Evolutionary conservation across 2,888 invertebrate species (phyloP).

Genomic region (Mycalesis mineus): DNA sequence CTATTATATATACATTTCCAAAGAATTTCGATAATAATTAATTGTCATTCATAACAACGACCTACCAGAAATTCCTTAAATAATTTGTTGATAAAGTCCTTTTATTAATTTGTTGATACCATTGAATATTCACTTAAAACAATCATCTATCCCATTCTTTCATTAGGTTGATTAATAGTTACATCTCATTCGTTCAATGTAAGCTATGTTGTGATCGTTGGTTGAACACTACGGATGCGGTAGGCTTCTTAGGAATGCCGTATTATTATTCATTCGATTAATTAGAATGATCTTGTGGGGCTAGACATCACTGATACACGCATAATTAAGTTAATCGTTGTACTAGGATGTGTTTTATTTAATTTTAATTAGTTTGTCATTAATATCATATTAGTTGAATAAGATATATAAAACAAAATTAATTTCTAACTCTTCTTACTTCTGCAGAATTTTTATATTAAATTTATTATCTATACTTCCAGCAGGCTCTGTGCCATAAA

Average conservation of each 20-base stretch:
- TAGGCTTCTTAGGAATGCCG: slow-evolving; percentile 32
- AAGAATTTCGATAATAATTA: no score
- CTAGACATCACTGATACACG: slow-evolving; percentile 29
- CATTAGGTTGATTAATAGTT: slow-evolving; percentile 28
- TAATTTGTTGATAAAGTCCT: slow-evolving; percentile 13
- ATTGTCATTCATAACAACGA: no score
- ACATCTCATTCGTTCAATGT: slow-evolving; percentile 21
- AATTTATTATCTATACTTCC: no score
- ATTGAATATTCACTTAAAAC: slow-evolving; percentile 10
- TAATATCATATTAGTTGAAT: no score
- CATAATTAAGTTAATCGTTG: slow-evolving; percentile 31
- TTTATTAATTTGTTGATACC: slow-evolving; percentile 12
- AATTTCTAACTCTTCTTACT: no score
- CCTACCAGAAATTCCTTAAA: neutral
- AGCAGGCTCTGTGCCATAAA: no score
- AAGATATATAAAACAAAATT: no score
- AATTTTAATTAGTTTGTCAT: slow-evolving; percentile 11
- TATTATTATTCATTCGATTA: slow-evolving; percentile 36
- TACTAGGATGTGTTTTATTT: slow-evolving; percentile 23
- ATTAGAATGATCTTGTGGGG: slow-evolving; percentile 34
- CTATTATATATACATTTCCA: no score
- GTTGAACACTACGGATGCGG: slow-evolving; percentile 25
- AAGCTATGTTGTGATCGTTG: slow-evolving; percentile 12
- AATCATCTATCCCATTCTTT: slow-evolving; percentile 11
- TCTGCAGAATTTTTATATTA: no score